Percentiles rank a stretch among this genome's conserved stretches.
phyloP scores from a whole-genome alignment of 2,113 vertebrate genomes.

The Electrona antarctica region DNA sequence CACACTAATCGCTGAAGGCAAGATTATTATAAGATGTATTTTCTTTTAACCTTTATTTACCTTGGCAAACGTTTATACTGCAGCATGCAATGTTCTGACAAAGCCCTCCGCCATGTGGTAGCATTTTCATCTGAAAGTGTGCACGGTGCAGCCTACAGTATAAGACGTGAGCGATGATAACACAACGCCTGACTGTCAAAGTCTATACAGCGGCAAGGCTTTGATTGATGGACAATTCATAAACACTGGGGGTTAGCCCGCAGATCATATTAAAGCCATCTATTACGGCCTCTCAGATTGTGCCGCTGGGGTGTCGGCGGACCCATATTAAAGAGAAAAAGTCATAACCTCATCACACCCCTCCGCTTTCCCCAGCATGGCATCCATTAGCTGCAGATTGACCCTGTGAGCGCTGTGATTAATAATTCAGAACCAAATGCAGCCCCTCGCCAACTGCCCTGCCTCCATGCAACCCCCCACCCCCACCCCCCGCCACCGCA shows the following conservation, averaged over 20 bases:
- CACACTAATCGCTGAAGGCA: conserved; percentile 23
- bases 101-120: no score
- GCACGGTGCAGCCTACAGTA: not conserved
- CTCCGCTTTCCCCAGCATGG: conserved; percentile 27
- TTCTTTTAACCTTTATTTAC: not conserved
- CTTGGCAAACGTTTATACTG: not conserved
- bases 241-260: conserved; percentile 43
- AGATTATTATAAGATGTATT: conserved; percentile 23
- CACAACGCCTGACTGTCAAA: not conserved
- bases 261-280: conserved; percentile 30
- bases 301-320: conserved; percentile 41
- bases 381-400: conserved; percentile 61
- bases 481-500: not conserved
- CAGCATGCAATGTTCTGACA: no score
- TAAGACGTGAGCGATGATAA: not conserved
- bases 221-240: conserved; percentile 47
- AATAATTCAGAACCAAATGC: conserved; percentile 68
- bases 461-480: conserved; percentile 10
- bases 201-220: conserved; percentile 5
- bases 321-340: conserved; percentile 56
- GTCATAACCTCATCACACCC: conserved; percentile 59
- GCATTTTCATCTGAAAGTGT: not conserved
- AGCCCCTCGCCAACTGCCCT: conserved; percentile 34
- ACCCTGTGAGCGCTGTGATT: conserved; percentile 64
- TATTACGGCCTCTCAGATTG: conserved; percentile 50